Base-by-base conservation (phyloP, 2,113 vertebrate species). In the Cynocephalus volans region DNA sequence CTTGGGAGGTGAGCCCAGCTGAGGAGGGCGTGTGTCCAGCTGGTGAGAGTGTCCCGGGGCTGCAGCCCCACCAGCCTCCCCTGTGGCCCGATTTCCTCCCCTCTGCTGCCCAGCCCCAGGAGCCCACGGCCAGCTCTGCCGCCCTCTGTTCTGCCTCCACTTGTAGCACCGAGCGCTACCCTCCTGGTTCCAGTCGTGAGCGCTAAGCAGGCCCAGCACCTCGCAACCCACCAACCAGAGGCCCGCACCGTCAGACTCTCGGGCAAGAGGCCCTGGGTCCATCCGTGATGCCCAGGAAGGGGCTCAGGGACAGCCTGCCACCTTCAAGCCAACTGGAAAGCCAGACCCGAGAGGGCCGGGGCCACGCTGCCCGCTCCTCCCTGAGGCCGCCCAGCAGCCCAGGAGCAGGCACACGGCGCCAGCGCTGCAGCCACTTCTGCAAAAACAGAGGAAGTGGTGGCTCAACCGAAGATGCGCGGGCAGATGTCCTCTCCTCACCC, bases 381-480 rank as follows among this genome's bases (percentile, higher is more conserved):
- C n/a, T 1, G 0, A 17, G 1, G 15, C 56, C 41, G 45, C 36
- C 1, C 1, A 19, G 41, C 3, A 28, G 15, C 65, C 45, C 36
- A 2, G 21, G 60, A 31, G 33, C 36, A 8, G 10, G 12, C 33
- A 0, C 24, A 10, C 5, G 26, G 4, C 19, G 17, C 23, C 23
- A 0, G 31, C 8, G 82, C 52, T 72, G 23, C 13, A 58, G 7
- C n/a, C 23, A 36, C 70, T 48, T 69, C 81, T 64, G 60, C 83
- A 89, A 56, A 67, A 6, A 12, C n/a, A 14, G 31, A 75, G 82
- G 90, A 95, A 95, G 93, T 10, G 21, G 52, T 15, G 10, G 19
- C 8, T 50, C 18, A 26, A 9, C 17, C 0, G 77, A 70, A 11
- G 28, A 23, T 2, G 0, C 1, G 14, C 0, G 0, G 41, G 41